Evolutionary conservation across 1,140 invertebrate genomes (phyloP).

Genomic region (Sitophilus oryzae): DNA sequence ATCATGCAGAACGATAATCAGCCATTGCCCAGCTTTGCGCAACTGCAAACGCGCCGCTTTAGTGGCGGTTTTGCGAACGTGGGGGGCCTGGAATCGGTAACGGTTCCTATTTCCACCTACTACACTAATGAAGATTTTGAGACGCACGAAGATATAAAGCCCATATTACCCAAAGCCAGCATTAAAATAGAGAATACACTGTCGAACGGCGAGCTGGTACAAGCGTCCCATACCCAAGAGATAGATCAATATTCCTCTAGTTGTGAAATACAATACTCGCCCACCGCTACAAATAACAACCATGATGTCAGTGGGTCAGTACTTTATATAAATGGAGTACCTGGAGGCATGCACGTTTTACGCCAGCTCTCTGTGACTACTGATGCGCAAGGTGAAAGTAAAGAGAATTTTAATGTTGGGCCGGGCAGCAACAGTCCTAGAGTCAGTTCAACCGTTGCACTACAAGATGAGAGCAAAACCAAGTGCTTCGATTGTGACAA

Average conservation of each 20-base stretch:
- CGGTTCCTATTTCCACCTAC: slow-evolving; percentile 41
- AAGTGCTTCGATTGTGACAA: slow-evolving; percentile 81
- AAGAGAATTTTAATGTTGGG: slow-evolving; percentile 26
- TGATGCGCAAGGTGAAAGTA: slow-evolving; percentile 18
- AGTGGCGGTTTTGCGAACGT: slow-evolving; percentile 56
- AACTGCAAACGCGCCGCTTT: slow-evolving; percentile 54
- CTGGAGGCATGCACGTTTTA: neutral
- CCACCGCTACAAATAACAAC: slow-evolving; percentile 28
- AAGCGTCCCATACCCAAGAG: slow-evolving; percentile 5
- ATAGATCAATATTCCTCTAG: slow-evolving; percentile 6
- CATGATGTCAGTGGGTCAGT: neutral
- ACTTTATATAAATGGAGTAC: neutral
- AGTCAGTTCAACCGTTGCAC: slow-evolving; percentile 26
- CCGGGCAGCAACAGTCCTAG: slow-evolving; percentile 26
- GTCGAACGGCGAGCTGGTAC: neutral
- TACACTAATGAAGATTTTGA: slow-evolving; percentile 19
- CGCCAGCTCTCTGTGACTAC: slow-evolving; percentile 9
- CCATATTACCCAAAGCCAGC: slow-evolving; percentile 14
- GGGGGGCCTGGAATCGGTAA: slow-evolving; percentile 63
- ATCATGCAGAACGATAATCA: slow-evolving; percentile 31
- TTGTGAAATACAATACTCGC: slow-evolving; percentile 3
- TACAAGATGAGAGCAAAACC: slow-evolving; percentile 43
- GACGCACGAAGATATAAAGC: slow-evolving; percentile 19
- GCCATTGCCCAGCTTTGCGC: slow-evolving; percentile 58
- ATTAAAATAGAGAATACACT: too few species aligned